Percentiles rank a stretch among this genome's conserved stretches.
phyloP scores from a whole-genome alignment of 2,113 vertebrate genomes.

The Cyprinodon brontotheroides region DNA sequence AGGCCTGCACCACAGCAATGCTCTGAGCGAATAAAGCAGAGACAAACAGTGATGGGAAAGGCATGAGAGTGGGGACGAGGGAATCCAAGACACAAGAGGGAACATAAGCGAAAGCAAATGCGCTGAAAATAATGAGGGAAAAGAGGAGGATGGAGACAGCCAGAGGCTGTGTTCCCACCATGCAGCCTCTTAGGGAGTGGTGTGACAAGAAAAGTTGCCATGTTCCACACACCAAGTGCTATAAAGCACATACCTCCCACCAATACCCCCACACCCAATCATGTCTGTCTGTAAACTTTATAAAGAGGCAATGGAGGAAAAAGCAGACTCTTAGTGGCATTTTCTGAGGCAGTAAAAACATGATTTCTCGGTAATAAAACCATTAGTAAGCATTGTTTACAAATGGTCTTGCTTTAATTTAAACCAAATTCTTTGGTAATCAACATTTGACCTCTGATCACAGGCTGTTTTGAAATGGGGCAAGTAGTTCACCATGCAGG shows the following conservation, averaged over 20 bases:
- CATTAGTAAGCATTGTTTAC: slow-evolving; percentile 11
- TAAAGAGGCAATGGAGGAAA: slow-evolving; percentile 33
- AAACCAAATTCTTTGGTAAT: slow-evolving; percentile 32
- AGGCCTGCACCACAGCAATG: slow-evolving; percentile 61
- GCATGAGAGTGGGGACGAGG: slow-evolving; percentile 58
- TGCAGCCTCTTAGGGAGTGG: slow-evolving; percentile 69
- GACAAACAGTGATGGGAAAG: slow-evolving; percentile 57
- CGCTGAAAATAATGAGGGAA: slow-evolving; percentile 70
- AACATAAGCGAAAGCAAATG: slow-evolving; percentile 60
- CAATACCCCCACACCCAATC: slow-evolving; percentile 24
- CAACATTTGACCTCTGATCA: slow-evolving; percentile 50
- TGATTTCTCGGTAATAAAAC: slow-evolving; percentile 38
- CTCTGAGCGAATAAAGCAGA: slow-evolving; percentile 65
- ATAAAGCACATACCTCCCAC: slow-evolving; percentile 35
- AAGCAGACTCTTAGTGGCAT: slow-evolving; percentile 42
- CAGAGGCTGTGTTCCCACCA: slow-evolving; percentile 72
- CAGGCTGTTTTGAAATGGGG: neutral
- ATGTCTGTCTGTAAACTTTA: slow-evolving; percentile 42
- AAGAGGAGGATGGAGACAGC: slow-evolving; percentile 67
- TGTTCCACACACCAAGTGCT: slow-evolving; percentile 27
- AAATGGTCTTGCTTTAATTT: slow-evolving; percentile 32
- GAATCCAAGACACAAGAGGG: slow-evolving; percentile 59
- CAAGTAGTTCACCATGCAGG: neutral
- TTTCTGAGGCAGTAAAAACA: slow-evolving; percentile 27
- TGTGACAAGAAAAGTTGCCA: slow-evolving; percentile 64